Percentiles rank a stretch among this genome's conserved stretches.
Conservation (phyloP, 2,888 invertebrate species). For the Cistogaster globosa region DNA sequence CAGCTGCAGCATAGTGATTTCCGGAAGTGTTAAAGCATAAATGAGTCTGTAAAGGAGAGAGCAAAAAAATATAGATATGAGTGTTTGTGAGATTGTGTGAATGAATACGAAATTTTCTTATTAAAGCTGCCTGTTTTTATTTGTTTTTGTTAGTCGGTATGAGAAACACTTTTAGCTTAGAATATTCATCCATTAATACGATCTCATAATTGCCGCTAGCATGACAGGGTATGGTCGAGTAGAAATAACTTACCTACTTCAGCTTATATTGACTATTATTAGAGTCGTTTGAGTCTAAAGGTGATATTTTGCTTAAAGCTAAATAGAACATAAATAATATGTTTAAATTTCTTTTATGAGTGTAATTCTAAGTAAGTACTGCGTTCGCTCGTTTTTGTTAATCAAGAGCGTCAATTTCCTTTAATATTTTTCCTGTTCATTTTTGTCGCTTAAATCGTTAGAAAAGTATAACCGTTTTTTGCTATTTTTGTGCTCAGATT, state of each 20-base stretch:
- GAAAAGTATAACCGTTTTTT: conserved; percentile 29
- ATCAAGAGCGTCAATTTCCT: conserved; percentile 24
- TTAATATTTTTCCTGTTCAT: conserved; percentile 6
- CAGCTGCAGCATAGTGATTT: conserved; percentile 29
- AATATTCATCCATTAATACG: conserved; percentile 6
- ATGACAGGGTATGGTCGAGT: conserved; percentile 27
- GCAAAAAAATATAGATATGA: background rate
- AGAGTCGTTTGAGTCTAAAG: background rate
- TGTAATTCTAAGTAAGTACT: conserved; percentile 7
- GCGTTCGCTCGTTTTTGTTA: conserved; percentile 6
- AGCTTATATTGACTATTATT: background rate
- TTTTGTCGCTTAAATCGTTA: conserved; percentile 27
- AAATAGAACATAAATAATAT: conserved; percentile 18
- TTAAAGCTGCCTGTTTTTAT: background rate
- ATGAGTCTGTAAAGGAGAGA: background rate
- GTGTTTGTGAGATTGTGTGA: background rate
- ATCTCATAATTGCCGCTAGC: conserved; percentile 45
- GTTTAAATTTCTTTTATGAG: conserved; percentile 19
- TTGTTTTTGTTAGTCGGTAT: conserved; percentile 3
- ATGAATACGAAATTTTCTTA: background rate
- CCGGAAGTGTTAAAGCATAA: conserved; percentile 66
- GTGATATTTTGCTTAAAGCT: conserved; percentile 4
- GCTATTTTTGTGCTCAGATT: conserved; percentile 41
- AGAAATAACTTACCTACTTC: background rate
- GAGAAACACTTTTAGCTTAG: background rate